Evolutionary conservation across 30 jellyfish, hydroid and myxozoan species (phyloP).

Genomic region (Phacellophora camtschatica): DNA sequence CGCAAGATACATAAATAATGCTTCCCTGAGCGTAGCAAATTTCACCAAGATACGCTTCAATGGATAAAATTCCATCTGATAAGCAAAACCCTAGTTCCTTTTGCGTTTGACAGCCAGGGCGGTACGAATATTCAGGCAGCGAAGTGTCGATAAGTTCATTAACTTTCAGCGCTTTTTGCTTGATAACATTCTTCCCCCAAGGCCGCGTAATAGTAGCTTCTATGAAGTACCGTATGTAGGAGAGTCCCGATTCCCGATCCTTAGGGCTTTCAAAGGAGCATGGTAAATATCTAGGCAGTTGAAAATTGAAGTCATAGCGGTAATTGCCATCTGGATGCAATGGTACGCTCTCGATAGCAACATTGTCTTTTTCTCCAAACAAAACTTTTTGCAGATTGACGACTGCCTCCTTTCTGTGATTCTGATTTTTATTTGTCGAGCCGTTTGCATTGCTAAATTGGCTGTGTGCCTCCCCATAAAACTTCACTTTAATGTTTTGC

Average conservation of each 20-base stretch:
- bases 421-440: background rate
- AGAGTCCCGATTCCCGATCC: conserved; percentile 69
- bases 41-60: conserved; percentile 77
- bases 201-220: conserved; percentile 82
- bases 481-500: conserved; percentile 67
- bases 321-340: conserved; percentile 76
- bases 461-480: conserved; percentile 86
- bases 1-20: conserved; percentile 63
- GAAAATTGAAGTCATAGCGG: conserved; percentile 77
- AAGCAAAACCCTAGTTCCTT: conserved; percentile 61
- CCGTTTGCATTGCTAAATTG: conserved; percentile 45
- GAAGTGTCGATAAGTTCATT: conserved; percentile 83
- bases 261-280: conserved; percentile 93
- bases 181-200: conserved; percentile 36
- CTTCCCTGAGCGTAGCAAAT: conserved; percentile 76
- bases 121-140: conserved; percentile 55
- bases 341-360: conserved; percentile 36
- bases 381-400: conserved; percentile 73
- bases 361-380: conserved; percentile 73
- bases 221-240: conserved; percentile 65
- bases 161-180: conserved; percentile 28
- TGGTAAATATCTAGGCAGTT: conserved; percentile 83
- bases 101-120: conserved; percentile 88
- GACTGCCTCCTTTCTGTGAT: conserved; percentile 26
- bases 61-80: conserved; percentile 71